Base-by-base conservation (phyloP, 2,113 vertebrate genomes). In the Brachyhypopomus gauderio region DNA sequence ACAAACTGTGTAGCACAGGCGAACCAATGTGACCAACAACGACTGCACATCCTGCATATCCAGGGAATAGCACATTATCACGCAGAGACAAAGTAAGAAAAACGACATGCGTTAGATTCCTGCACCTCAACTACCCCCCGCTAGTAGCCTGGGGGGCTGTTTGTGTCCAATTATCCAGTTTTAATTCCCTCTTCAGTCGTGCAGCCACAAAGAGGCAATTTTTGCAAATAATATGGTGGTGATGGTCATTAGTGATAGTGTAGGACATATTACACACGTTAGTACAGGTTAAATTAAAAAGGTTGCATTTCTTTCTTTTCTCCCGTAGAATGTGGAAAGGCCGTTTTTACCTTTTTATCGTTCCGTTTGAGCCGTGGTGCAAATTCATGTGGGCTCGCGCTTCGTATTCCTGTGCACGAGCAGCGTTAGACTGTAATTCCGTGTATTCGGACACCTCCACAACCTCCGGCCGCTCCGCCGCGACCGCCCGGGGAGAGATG, bases 301-400 rank as follows among this genome's bases (percentile, higher is more conserved):
- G 45, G 45, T 52, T 52, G 45, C 45, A 52, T 52, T 48, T 48
- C 4, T 48, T 48, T 52, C 41, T 41, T 11, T 52, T 52, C 14
- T 30, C 36, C 1, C 4, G 27, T 14, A 64, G 4, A 34, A 67
- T 5, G 27, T 9, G 27, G 12, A 16, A 34, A 75, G 27, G 16
- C 45, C 19, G 48, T 30, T n/a, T 81, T n/a, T 81, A 81, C 80
- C 80, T 81, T 75, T 75, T 76, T 56, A 52, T 81, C 6, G 38
- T 60, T 72, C 36, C 66, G 45, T 48, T 59, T 48, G 20, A 66
- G 59, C 55, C 36, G 81, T 45, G 30, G 69, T 48, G 70, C 48
- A 34, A 38, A 73, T 64, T 38, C 75, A 78, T 67, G 69, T 30
- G 79, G 23, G 48, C 81, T 63, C 60, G 63, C 64, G 64, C 80